These are phyloP conservation scores for Balanococcus diminutus DNA, from an alignment of 2,888 invertebrate genomes.

Conservation along the genomic window DNA sequence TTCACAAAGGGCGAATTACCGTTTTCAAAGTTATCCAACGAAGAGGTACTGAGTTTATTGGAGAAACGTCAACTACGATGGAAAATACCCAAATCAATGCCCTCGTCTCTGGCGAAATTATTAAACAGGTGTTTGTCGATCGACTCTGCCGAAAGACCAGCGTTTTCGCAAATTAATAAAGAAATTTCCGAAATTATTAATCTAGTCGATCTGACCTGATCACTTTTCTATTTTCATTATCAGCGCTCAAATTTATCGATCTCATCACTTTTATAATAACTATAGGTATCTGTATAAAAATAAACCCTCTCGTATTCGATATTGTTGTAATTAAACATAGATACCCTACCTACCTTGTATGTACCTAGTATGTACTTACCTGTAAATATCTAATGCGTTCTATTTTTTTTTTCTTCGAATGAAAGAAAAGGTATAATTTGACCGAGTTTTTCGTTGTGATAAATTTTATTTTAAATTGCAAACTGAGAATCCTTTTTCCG, in stretches of 20 bases:
- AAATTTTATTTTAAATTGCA: no score
- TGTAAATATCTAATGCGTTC: no score
- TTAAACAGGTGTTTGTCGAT: slow-evolving; percentile 71
- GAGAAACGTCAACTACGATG: slow-evolving; percentile 72
- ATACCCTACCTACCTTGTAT: no score
- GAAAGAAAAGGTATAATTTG: no score
- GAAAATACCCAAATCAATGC: slow-evolving; percentile 70
- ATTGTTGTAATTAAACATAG: no score
- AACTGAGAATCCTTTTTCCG: no score
- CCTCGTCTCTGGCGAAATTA: slow-evolving; percentile 68
- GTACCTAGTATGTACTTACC: no score
- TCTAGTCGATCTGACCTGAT: background rate
- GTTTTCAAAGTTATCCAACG: slow-evolving; percentile 76
- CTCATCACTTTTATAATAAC: no score
- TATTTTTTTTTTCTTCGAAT: no score
- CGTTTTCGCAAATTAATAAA: slow-evolving; percentile 68
- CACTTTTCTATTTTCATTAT: background rate
- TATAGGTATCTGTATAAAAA: no score
- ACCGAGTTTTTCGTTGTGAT: no score
- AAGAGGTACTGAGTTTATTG: slow-evolving; percentile 71
- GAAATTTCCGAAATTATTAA: slow-evolving; percentile 58
- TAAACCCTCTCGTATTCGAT: no score
- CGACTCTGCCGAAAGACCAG: slow-evolving; percentile 73
- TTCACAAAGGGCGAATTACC: slow-evolving; percentile 80
- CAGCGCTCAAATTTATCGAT: background rate